Conservation (phyloP, 2,888 invertebrate genomes). For the Pomacea canaliculata region DNA sequence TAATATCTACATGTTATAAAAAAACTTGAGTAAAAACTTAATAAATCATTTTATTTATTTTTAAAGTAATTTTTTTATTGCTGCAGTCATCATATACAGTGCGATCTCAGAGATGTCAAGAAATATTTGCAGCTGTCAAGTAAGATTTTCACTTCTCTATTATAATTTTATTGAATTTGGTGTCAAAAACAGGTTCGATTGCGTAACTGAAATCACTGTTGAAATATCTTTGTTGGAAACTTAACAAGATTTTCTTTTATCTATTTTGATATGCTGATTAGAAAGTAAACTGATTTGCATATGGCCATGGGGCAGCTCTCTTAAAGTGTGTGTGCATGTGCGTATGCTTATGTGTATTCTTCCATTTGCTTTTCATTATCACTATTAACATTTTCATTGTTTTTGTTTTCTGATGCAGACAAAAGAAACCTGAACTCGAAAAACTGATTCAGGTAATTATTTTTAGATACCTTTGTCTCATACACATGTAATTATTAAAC, state of each 20-base stretch:
- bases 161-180: too few species aligned
- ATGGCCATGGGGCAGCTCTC: too few species aligned
- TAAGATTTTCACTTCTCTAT: slow-evolving; percentile 38
- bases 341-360: too few species aligned
- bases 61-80: slow-evolving; percentile 12
- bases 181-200: too few species aligned
- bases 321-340: too few species aligned
- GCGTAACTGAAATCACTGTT: too few species aligned
- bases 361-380: too few species aligned
- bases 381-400: not conserved
- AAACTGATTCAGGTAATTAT: slow-evolving; percentile 72
- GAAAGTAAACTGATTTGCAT: too few species aligned
- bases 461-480: not conserved
- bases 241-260: too few species aligned
- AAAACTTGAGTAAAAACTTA: not conserved
- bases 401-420: slow-evolving; percentile 46
- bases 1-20: too few species aligned
- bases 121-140: slow-evolving; percentile 81
- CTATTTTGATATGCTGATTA: too few species aligned
- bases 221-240: too few species aligned
- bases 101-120: slow-evolving; percentile 83
- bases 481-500: not conserved
- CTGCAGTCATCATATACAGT: slow-evolving; percentile 81
- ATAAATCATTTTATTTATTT: not conserved
- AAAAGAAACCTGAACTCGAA: slow-evolving; percentile 75